Conservation (phyloP, 2,113 vertebrate species). For the Condylura cristata region DNA sequence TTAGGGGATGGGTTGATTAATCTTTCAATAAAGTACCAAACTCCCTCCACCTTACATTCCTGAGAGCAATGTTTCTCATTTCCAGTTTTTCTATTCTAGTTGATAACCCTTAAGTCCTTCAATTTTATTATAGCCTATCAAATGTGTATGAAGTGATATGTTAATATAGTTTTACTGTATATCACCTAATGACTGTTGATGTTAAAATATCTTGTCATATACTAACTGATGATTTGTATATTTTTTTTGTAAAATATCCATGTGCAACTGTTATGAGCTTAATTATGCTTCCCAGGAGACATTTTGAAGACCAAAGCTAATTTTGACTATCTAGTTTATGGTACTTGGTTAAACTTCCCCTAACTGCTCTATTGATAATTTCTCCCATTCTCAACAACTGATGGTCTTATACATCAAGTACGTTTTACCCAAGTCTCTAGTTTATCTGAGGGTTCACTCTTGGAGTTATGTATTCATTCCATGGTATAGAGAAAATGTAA, state of each 20-base stretch:
- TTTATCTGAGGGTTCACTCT: background rate
- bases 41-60: background rate
- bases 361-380: no score
- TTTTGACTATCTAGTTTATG: no score
- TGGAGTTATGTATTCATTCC: background rate
- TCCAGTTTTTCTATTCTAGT: background rate
- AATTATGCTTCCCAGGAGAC: background rate
- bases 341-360: no score
- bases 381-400: no score
- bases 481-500: background rate
- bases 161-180: background rate
- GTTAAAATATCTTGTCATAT: background rate
- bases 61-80: background rate
- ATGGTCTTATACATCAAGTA: background rate
- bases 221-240: background rate
- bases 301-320: background rate
- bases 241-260: background rate
- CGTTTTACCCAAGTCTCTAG: background rate
- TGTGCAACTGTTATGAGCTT: background rate
- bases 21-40: background rate
- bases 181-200: background rate
- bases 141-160: background rate
- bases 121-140: background rate
- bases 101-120: background rate
- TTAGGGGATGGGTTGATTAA: background rate